Evolutionary conservation across 2,113 vertebrate genomes (phyloP), one percentile per base, ranked within the genome.

Genomic region (Gambusia affinis): DNA sequence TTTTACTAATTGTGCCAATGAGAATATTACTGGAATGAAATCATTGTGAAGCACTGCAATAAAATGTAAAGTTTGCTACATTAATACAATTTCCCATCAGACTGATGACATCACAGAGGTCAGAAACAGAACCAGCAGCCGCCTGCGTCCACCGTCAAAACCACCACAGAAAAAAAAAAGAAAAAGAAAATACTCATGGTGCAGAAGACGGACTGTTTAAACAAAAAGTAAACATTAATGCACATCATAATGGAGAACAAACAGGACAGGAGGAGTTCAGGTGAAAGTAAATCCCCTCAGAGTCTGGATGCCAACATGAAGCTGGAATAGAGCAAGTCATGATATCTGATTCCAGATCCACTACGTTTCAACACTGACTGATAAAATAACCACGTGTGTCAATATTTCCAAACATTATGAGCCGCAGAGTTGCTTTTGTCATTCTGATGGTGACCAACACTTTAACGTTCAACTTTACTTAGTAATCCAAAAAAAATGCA

Each of bases 21-120:
- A 78, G 83, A 37, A 70, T 35, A 11, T 70, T 76, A 39, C 44
- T 75, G 77, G 73, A 84, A 71, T 67, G 62, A 75, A 67, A 81
- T 31, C 8, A 75, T 62, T 66, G 73, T 67, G 65, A 85, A 88
- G 79, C 86, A 85, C 88, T 90, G 90, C 87, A 92, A 91, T 91
- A 87, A 90, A 89, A 91, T 3, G 66, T 74, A 37, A 78, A 67
- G 63, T 70, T 76, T 64, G 73, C 74, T 64, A 83, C 74, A 80
- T 69, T 70, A 79, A 79, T 77, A 87, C 86, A 88, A 86, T 76
- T 82, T 86, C 81, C 75, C 81, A 77, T 76, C 60, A 29, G 15
- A 62, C 22, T 64, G 63, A 81, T 64, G 29, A 57, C 51, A 24
- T 79, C 81, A 83, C 77, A 79, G 75, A 91, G 65, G 76, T 73